Evolutionary conservation across 2,797 vertebrate genomes (phyloP), one percentile per base, ranked within the genome.

Genomic region (Podarcis lilfordi): DNA sequence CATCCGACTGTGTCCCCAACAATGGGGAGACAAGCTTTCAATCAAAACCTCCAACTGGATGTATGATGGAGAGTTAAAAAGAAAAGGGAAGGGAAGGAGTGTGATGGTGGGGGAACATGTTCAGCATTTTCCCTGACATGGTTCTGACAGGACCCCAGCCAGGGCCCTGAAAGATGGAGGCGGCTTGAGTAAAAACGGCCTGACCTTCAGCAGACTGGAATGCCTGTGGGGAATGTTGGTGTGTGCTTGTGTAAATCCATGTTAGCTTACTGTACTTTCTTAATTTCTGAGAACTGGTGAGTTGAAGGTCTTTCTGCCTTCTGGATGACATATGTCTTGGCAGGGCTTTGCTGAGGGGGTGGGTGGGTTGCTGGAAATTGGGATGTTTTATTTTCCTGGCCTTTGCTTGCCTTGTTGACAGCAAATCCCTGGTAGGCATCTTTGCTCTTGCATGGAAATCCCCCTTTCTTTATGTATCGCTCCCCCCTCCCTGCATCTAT

Each of bases 391-490:
- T 88, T 87, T 55, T 8, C 50, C 80, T 86, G 19, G 3, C 23
- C 83, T 90, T 91, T 89, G 80, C 85, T 43, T 76, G 84, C 35
- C 64, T 77, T 32, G 32, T 84, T 89, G 90, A 82, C 29, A 86
- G 85, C 0, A 5, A 71, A 80, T 45, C 71, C 61, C 82, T 23
- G 37, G n/a, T 59, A 88, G 83, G 61, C 66, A 76, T n/a, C 85
- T 75, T 50, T 29, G 50, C 75, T 11, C 76, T 71, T 7, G 15
- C 8, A 2, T 27, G 35, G 13, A 0, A 61, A 8, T 27, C 15
- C 1, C 1, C 0, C 21, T 21, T 4, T 66, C 74, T 86, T 85
- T 94, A 32, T 72, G 43, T 75, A 68, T 77, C 19, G 2, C 5
- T 37, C n/a, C 7, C 40, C 21, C 55, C 55, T 23, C 35, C 32